Evolutionary conservation across 2,888 invertebrate genomes (phyloP), one percentile per base, ranked within the genome.

Genomic region (Drosophila hamatofila): DNA sequence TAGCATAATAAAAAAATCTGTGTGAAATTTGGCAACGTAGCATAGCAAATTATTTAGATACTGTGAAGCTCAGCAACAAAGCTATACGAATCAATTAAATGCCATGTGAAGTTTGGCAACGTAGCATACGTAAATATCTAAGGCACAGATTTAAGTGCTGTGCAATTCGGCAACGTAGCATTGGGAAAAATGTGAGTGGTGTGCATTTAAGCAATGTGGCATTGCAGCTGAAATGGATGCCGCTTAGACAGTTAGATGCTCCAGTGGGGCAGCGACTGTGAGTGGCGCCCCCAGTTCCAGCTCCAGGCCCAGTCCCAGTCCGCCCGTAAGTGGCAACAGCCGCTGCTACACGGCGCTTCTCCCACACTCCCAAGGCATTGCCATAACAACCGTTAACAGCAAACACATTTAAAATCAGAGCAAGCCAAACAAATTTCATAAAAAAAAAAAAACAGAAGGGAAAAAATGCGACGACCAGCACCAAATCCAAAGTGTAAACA

Each of bases 401-500:
- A 84, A 75, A 71, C 78, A 83, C 81, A 89, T 84, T 89, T 87
- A 75, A 89, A 88, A 83, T 64, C 84, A 72, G 65, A 80, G 63
- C 81, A 76, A 78, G 76, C 80, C 83, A 78, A 82, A 85, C 73
- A 75, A 82, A 79, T 80, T 78, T 76, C 65, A 80, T 61, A 80
- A 52, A n/a, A 56, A 63, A 39, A 44, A 21, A 27, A 14, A 35
- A 18, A 33, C 56, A 54, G 42, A 52, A 51, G 54, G 41, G 18
- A 66, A 72, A 67, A 69, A 65, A 65, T 72, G 67, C 71, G 68
- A 76, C 75, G 82, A 82, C 75, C 83, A 88, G 83, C 70, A 78
- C 73, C 88, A 85, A 89, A 89, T 89, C 90, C 85, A 83, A 87
- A 90, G 89, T 90, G 90, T 90, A 89, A 89, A 89, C 89, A 89